phyloP scores from a whole-genome alignment of 92 coral and sea anemone species.

The Desmophyllum pertusum region DNA sequence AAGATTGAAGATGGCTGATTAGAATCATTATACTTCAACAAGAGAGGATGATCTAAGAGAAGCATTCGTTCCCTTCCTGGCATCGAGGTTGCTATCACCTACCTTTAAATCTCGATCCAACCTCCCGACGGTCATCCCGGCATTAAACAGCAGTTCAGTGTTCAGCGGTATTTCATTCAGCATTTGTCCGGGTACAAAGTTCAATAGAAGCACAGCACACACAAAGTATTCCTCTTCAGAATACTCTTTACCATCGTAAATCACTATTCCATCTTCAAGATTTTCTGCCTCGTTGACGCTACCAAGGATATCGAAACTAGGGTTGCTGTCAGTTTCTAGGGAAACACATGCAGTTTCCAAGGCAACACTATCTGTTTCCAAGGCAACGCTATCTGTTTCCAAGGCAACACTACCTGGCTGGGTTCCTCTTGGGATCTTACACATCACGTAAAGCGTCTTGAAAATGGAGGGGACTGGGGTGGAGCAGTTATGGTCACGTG shows the following conservation, averaged over 20 bases:
- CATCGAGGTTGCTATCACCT: no score
- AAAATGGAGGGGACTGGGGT: constrained; percentile 23
- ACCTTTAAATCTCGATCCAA: constrained; percentile 38
- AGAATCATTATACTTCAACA: no score
- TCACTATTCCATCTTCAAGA: constrained; percentile 12
- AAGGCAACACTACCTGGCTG: neutral
- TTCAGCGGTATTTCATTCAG: constrained; percentile 57
- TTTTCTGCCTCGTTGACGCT: neutral
- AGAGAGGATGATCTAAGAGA: no score
- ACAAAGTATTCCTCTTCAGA: no score
- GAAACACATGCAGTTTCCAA: no score
- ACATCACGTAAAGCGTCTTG: constrained; percentile 14
- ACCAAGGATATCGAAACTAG: neutral
- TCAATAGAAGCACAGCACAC: constrained; percentile 61
- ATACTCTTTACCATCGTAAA: constrained; percentile 36
- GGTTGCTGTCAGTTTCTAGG: neutral
- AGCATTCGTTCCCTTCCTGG: no score
- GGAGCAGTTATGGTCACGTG: constrained; percentile 15
- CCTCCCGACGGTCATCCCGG: constrained; percentile 14
- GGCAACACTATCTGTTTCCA: no score
- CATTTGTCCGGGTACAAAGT: constrained; percentile 59
- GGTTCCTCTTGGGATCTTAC: constrained; percentile 12
- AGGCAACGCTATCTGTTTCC: neutral
- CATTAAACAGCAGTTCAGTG: no score
- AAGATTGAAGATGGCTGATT: no score